Base-by-base conservation (phyloP, 1,140 invertebrate genomes). In the Rhysida immarginata region DNA sequence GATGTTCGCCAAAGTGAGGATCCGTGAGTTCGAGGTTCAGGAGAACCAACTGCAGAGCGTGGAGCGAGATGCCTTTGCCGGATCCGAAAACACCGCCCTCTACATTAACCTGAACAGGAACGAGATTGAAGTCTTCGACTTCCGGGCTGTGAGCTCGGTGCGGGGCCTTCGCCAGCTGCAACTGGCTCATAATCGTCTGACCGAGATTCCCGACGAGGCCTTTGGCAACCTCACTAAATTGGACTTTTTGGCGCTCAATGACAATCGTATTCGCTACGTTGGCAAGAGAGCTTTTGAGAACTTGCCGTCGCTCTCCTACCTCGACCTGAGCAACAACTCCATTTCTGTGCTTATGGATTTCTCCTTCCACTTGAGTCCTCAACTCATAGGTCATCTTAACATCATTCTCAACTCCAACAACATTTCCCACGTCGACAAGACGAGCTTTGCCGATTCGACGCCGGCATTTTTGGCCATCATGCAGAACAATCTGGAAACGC, bases 151-250 rank as follows among this genome's bases (percentile, higher is more conserved):
- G 3, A 3, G 24, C 16, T 46, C 44, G 5, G 8, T 51, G 3
- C 8, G 3, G 13, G 26, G 21, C 5, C 26, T 51, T 11, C 49
- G 49, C 23, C 49, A 51, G 26, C 49, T 51, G 23, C 49, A 51
- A 26, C 24, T 51, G 16, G 13, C 49, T 27, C 16, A 51, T 21
- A 51, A 51, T 27, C 49, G 49, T 20, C 13, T 51, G 13, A 27
- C 24, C 8, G 13, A 24, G 2, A 26, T 51, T 11, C 49, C 49
- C 8, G 49, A 51, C 24, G 13, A 51, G 23, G 49, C 49, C 49
- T 51, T 51, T 27, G 49, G 49, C 24, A 26, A 51, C 20, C 20
- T 51, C 5, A 26, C 49, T 20, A 51, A 51, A 51, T 13, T 51
- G 24, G 49, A 51, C 20, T 51, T 25, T 20, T 3, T 51, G 24